Base-by-base conservation (phyloP, 1,140 invertebrate species). In the Chrysopa pallens region DNA sequence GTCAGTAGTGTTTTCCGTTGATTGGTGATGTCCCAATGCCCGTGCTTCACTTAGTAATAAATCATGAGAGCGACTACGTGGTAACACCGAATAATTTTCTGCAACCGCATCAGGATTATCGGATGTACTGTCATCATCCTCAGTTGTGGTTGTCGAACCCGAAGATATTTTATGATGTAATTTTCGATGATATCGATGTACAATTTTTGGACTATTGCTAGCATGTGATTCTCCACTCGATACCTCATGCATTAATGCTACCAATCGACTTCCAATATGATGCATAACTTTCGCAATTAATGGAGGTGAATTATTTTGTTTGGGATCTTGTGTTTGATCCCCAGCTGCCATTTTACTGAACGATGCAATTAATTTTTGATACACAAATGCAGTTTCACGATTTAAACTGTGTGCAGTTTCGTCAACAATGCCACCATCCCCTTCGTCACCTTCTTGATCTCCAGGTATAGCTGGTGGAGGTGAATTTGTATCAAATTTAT, bases 201-300 rank as follows among this genome's bases (percentile, higher is more conserved):
- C 66, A 1, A 56, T 64, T 49, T 64, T 61, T 1, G 67, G 67
- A 27, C 61, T 64, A 49, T 64, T 52, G 49, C 66, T 58, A 40
- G 61, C 57, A 46, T 65, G 62, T 29, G 61, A 63, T 37, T 75
- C 74, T 27, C 79, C 78, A 44, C 76, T 82, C 12, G 80, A 84
- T 4, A 91, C 87, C 55, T 92, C 87, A 54, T 90, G 86, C 89
- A 93, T 93, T 28, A 92, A 63, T 0, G 86, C 84, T 2, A 89
- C 84, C 28, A 93, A 60, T n/a, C 86, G 62, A 36, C 84, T 84
- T 1, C 86, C 84, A 36, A 93, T 92, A 49, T 93, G 87, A 46
- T 88, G 80, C 82, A 91, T 88, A 0, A 91, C 86, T 66, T 89
- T 88, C 8, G 84, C 83, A 36, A 89, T 81, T n/a, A 91, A 57